Evolutionary conservation across 2,113 vertebrate species (phyloP), one percentile per base, ranked within the genome.

Genomic region (Tenebrosternarchus preto): DNA sequence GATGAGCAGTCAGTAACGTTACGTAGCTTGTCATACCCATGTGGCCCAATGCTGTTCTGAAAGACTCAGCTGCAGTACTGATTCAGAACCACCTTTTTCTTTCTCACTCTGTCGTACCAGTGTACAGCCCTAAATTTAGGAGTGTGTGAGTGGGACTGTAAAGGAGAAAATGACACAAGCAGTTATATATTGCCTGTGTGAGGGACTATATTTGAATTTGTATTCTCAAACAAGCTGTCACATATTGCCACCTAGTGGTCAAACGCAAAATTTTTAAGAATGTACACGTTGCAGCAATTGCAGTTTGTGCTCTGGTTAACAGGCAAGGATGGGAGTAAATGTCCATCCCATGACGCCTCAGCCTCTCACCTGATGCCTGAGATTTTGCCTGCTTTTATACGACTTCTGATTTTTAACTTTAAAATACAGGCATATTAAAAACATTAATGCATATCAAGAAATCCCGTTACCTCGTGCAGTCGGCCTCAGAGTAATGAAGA

Each of bases 211-310:
- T 29, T 39, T 20, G 25, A 56, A 16, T 25, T 24, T 19, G 0
- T 31, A 20, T 24, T 36, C 25, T 7, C 20, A 60, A 46, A 46
- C 20, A 69, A 25, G 20, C 55, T 71, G 50, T 85, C 33, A 67
- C 43, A 79, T 46, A 82, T 20, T 82, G 80, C 79, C 82, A 8
- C 68, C 68, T 83, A 81, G 76, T 82, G 76, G 17, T 60, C 63
- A 78, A 56, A 43, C 1, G 11, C 12, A 39, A 66, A 6, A 67
- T 22, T 4, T 33, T 7, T 5, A 20, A 20, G 2, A 5, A 67
- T 19, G 17, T 67, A 19, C 27, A n/a, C 29, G n/a, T 19, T 0
- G 27, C 4, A 6, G 27, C 11, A 12, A 12, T 50, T 50, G 8
- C 43, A 9, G 43, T 50, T 50, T 15, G 11, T 15, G 43, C 43